Evolutionary conservation across 2,113 vertebrate genomes (phyloP), one percentile per base, ranked within the genome.

Genomic region (Strix uralensis): DNA sequence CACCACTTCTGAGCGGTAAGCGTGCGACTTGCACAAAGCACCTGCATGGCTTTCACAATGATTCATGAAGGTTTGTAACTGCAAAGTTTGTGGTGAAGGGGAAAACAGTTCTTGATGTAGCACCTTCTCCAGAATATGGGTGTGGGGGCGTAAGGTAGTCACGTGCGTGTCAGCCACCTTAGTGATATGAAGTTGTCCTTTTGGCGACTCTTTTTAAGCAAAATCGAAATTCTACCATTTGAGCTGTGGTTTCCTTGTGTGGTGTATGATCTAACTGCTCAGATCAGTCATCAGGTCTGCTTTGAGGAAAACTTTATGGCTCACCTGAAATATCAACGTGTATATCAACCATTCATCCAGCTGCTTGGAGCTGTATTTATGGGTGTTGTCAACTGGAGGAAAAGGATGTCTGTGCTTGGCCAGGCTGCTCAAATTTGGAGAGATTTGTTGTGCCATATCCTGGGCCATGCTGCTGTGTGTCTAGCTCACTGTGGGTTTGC

Each of bases 1-100:
- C 72, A 84, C 6, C 0, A 1, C 18, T 55, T 63, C 34, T 8
- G n/a, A 71, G 55, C 1, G 2, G 15, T 13, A 27, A 63, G 29
- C 1, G 0, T 51, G 42, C 0, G 0, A 26, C 70, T 73, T 71
- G n/a, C 26, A 32, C 13, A 40, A 51, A 47, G 7, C 9, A 29
- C 13, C 27, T 1, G 0, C 0, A 0, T 13, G 8, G 13, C 82
- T 93, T 82, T 51, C 16, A 65, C 27, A 44, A 5, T 1, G 2
- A 55, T 44, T 62, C 15, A 29, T 5, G 25, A 40, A 32, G 21
- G 26, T 42, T 79, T 59, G 34, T 54, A 63, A 46, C 8, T 12
- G 32, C 36, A n/a, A 71, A 42, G 32, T 30, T 51, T n/a, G 32
- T 38, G 38, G 17, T 42, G 78, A 63, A 70, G 8, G 38, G 22